Conservation (phyloP, 2,797 vertebrate genomes). For the Neosilurus mollespiculum region DNA sequence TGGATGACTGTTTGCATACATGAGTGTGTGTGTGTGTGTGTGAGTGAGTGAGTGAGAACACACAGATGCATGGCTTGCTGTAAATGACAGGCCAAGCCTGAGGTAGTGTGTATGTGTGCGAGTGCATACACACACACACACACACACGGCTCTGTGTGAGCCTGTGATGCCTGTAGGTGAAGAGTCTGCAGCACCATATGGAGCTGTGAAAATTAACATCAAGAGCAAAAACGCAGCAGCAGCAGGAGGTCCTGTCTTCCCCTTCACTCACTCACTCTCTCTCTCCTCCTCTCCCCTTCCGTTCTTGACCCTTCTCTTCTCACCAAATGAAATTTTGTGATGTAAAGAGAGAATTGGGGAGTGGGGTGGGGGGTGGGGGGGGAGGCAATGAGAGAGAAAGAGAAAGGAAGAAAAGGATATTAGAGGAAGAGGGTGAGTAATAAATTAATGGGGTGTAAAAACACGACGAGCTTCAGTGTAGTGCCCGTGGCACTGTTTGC, state of each 20-base stretch:
- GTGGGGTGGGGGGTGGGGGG: neutral
- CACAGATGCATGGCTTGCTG: conserved; percentile 93
- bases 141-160: conserved; percentile 53
- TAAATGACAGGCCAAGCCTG: conserved; percentile 94
- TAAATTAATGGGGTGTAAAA: conserved; percentile 84
- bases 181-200: conserved; percentile 99
- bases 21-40: conserved; percentile 7
- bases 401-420: conserved; percentile 61
- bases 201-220: conserved; percentile 97
- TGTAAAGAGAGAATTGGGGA: conserved; percentile 59
- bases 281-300: conserved; percentile 53
- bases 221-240: conserved; percentile 87
- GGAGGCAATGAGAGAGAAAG: neutral
- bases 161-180: conserved; percentile 91
- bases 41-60: conserved; percentile 66
- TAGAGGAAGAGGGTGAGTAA: conserved; percentile 69
- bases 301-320: conserved; percentile 40
- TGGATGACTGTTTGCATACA: conserved; percentile 25
- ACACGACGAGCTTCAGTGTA: conserved; percentile 78
- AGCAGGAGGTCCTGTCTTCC: conserved; percentile 70
- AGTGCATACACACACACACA: conserved; percentile 51
- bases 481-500: conserved; percentile 82
- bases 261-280: conserved; percentile 32
- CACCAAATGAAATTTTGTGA: conserved; percentile 78
- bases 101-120: conserved; percentile 82